Base-by-base conservation (phyloP, 2,797 vertebrate genomes). In the Darevskia mixta region DNA sequence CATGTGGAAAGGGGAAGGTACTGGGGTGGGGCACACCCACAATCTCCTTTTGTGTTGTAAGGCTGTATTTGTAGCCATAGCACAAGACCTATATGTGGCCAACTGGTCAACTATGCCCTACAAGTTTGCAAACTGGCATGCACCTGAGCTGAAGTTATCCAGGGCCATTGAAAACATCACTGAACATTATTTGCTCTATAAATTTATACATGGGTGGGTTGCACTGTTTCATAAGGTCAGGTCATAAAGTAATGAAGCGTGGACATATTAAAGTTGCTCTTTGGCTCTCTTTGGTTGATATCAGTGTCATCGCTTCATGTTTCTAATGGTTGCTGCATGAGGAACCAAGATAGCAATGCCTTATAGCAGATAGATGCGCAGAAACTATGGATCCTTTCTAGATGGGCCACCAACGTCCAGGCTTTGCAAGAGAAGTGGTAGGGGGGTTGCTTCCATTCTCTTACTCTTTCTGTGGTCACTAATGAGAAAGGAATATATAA, bases 281-380 rank as follows among this genome's bases (percentile, higher is more conserved):
- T 82, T 73, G 87, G 81, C 64, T 91, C 1, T 45, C 35, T 83
- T 88, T 87, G 73, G 2, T 78, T 49, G 43, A 71, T 82, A 87
- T 69, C 88, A 20, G 20, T 89, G 10, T 67, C 88, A 71, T 38
- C 61, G 84, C 79, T 87, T 89, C 89, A 86, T 92, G 94, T 94
- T 94, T 93, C 61, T 87, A 89, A 67, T 0, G 1, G 92, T 91
- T 93, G 92, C 90, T 89, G 75, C 83, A 87, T 0, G 0, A 91
- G 71, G 87, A 29, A 23, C 32, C 4, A 66, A 5, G 0, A 55
- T 69, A 38, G 81, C 82, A 25, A 55, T 61, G 88, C 92, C 90
- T 88, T 86, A 69, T 85, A 90, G 89, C 83, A 79, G 88, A 89
- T 61, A 87, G 49, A 79, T 89, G n/a, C 29, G 49, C 72, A 49